These are phyloP conservation scores for Drosophila murphyi DNA, from an alignment of 1,140 invertebrate species.

Conservation along the genomic window DNA sequence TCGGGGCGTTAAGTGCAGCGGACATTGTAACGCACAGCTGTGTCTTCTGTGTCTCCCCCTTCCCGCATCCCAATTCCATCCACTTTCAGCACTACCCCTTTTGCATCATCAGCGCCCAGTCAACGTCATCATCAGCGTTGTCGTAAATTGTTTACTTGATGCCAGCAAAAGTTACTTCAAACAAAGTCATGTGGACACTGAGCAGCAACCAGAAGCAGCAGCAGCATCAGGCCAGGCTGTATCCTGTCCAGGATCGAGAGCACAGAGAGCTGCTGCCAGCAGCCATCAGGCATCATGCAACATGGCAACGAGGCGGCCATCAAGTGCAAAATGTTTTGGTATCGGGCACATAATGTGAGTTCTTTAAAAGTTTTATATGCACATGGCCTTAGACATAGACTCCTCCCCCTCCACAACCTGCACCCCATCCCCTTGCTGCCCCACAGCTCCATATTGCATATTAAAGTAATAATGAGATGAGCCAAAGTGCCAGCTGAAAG, in stretches of 20 bases:
- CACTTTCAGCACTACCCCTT: slow-evolving; percentile 2
- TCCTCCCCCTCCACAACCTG: not conserved
- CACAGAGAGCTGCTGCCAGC: slow-evolving; percentile 1
- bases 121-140: slow-evolving; percentile 79
- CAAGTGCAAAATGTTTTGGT: slow-evolving; percentile 55
- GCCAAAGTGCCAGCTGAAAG: slow-evolving; percentile 45
- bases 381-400: slow-evolving; percentile 42
- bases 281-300: slow-evolving; percentile 37
- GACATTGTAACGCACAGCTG: slow-evolving; percentile 56
- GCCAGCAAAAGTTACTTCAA: slow-evolving; percentile 75
- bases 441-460: slow-evolving; percentile 39
- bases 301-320: slow-evolving; percentile 36
- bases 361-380: slow-evolving; percentile 75
- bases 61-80: not conserved
- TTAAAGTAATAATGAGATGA: slow-evolving; percentile 57
- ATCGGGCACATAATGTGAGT: slow-evolving; percentile 68
- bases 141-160: slow-evolving; percentile 83
- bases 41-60: slow-evolving; percentile 19
- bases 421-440: not conserved
- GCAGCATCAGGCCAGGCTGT: not conserved
- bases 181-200: slow-evolving; percentile 80
- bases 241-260: slow-evolving; percentile 5
- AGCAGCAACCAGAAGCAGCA: slow-evolving; percentile 24
- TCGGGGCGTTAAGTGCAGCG: slow-evolving; percentile 63
- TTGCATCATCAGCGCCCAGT: slow-evolving; percentile 53